A percentile compares a stretch with the other conserved stretches of the same genome.
These are phyloP conservation scores for Saguinus midas DNA, from an alignment of 2,113 vertebrate species.

Conservation along the genomic window DNA sequence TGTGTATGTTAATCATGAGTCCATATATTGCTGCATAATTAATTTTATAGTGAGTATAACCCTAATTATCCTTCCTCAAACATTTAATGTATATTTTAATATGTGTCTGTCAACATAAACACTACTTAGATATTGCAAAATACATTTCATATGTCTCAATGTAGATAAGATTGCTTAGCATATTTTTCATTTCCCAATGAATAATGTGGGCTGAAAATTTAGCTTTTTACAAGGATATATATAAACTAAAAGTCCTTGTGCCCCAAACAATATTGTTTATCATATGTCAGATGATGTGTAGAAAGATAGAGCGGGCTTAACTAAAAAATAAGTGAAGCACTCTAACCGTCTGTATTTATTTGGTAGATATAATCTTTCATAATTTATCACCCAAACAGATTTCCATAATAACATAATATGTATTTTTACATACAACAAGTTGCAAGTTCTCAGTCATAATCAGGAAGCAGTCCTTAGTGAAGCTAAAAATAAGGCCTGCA, in stretches of 20 bases:
- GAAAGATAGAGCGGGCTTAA: neutral
- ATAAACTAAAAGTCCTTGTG: neutral
- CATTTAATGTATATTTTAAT: rapidly evolving
- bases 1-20: no score
- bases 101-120: neutral
- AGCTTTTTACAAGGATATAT: neutral
- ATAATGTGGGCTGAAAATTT: neutral
- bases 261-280: neutral
- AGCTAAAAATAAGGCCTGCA: neutral
- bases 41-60: rapidly evolving
- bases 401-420: neutral
- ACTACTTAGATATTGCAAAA: neutral
- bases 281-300: neutral
- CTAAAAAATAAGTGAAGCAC: neutral
- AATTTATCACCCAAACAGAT: neutral
- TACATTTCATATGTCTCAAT: neutral
- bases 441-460: neutral
- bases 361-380: neutral
- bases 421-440: neutral
- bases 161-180: rapidly evolving
- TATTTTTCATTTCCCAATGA: neutral
- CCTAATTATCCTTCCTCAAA: no score
- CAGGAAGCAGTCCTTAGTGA: neutral
- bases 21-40: rapidly evolving
- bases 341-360: neutral